Evolutionary conservation across 2,113 vertebrate genomes (phyloP).

Genomic region (Hydrochoerus hydrochaeris): DNA sequence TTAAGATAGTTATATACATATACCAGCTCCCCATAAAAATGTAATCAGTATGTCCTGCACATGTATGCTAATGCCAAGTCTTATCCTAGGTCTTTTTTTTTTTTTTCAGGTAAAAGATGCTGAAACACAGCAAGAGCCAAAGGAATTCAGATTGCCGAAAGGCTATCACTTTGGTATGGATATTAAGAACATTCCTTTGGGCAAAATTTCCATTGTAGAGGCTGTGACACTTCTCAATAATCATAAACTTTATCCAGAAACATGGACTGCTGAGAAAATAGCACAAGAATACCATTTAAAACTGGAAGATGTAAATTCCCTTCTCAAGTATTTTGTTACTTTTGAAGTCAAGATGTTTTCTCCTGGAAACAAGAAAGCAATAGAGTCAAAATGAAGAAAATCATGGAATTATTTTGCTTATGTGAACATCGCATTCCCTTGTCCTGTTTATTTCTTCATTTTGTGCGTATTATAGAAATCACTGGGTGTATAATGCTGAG

Average conservation of each 20-base stretch:
- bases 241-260: conserved; percentile 90
- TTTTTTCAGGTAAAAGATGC: conserved; percentile 59
- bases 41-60: background rate
- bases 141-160: conserved; percentile 87
- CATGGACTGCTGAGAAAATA: conserved; percentile 93
- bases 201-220: conserved; percentile 92
- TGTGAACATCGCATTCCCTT: background rate
- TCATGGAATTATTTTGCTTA: conserved; percentile 14
- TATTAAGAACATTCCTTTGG: conserved; percentile 89
- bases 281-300: conserved; percentile 92
- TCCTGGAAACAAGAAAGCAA: conserved; percentile 84
- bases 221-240: conserved; percentile 91
- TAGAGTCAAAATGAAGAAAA: conserved; percentile 87
- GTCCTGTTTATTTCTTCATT: background rate
- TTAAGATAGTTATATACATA: background rate
- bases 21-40: background rate
- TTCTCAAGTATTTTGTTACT: conserved; percentile 92
- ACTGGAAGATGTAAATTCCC: conserved; percentile 89
- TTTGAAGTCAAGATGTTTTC: conserved; percentile 90
- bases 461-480: conserved; percentile 52
- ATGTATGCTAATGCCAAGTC: background rate
- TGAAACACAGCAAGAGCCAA: background rate
- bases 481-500: background rate
- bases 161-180: conserved; percentile 78
- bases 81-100: conserved; percentile 49